Percentiles rank a stretch among this genome's conserved stretches.
Conservation (phyloP, 2,888 invertebrate species). For the Sthenelais limicola region DNA sequence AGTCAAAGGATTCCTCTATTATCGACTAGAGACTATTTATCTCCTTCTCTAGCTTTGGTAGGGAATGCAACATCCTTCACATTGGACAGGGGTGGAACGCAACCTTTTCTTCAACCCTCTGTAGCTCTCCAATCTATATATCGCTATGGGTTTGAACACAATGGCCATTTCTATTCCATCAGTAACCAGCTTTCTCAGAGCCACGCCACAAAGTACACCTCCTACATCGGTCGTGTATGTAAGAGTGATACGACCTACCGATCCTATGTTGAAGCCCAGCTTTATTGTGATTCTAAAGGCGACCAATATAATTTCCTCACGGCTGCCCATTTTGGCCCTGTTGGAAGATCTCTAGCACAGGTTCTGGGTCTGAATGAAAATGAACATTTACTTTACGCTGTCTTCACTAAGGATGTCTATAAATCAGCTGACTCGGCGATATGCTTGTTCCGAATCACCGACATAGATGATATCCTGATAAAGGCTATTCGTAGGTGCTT, state of each 20-base stretch:
- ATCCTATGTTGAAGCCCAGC: conserved; percentile 21
- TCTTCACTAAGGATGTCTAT: neutral
- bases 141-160: neutral
- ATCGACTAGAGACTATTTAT: neutral
- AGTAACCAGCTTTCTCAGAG: neutral
- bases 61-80: too few relatives aligned
- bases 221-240: conserved; percentile 10
- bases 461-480: too few relatives aligned
- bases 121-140: neutral
- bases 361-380: neutral
- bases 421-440: neutral
- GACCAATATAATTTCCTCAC: neutral
- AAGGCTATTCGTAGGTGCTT: too few relatives aligned
- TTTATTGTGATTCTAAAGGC: neutral
- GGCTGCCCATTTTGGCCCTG: conserved; percentile 1
- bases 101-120: too few relatives aligned
- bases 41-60: too few relatives aligned
- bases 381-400: neutral
- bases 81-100: too few relatives aligned
- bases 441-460: too few relatives aligned
- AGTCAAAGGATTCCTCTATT: neutral
- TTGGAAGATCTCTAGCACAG: neutral
- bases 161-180: neutral
- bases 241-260: neutral
- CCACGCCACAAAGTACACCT: neutral